phyloP scores from a whole-genome alignment of 2,888 invertebrate genomes.

The Gordius sp. region DNA sequence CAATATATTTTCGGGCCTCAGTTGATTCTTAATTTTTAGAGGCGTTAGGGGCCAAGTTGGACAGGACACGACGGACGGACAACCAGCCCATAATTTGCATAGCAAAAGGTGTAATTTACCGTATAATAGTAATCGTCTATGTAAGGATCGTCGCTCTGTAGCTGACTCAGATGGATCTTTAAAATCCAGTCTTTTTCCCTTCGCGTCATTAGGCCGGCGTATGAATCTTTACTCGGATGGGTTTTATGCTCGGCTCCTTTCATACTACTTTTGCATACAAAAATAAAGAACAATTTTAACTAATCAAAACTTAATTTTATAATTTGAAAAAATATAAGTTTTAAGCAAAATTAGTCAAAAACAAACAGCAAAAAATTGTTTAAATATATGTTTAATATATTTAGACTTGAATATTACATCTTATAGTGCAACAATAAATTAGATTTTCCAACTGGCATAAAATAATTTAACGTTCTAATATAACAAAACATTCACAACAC shows the following conservation, averaged over 20 bases:
- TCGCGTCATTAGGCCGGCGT: neutral
- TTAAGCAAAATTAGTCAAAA: neutral
- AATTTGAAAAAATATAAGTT: neutral
- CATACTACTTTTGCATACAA: neutral
- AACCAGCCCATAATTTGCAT: too few relatives aligned
- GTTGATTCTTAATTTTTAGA: too few relatives aligned
- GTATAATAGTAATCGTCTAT: conserved; percentile 6
- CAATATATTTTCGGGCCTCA: too few relatives aligned
- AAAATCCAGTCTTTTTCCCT: neutral
- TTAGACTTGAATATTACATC: too few relatives aligned
- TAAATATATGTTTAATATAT: too few relatives aligned
- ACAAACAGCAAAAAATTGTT: neutral
- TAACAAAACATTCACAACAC: too few relatives aligned
- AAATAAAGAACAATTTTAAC: neutral
- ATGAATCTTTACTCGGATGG: neutral
- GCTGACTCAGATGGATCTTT: neutral
- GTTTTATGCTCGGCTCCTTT: neutral
- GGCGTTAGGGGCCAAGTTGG: too few relatives aligned
- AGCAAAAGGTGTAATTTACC: too few relatives aligned
- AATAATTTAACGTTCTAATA: too few relatives aligned
- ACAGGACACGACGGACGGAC: too few relatives aligned
- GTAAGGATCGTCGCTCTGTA: conserved; percentile 1
- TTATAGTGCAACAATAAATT: too few relatives aligned
- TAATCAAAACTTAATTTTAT: neutral
- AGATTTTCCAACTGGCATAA: too few relatives aligned